These are phyloP conservation scores for Ascidia mentula DNA, from an alignment of 23 tunicate genomes.

Conservation along the genomic window DNA sequence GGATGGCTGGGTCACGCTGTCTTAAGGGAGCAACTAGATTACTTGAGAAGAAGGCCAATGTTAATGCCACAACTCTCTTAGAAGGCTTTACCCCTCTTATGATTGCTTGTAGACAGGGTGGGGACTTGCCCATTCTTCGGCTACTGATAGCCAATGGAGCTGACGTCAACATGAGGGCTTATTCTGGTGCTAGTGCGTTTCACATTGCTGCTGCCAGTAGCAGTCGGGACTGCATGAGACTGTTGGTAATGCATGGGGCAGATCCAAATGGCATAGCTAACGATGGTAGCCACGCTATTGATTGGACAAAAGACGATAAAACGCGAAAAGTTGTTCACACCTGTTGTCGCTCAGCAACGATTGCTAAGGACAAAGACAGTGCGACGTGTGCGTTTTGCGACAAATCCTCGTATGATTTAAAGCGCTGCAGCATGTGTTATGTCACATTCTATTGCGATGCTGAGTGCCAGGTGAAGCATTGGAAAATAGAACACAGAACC, in stretches of 20 bases:
- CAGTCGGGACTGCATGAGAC: conserved; percentile 31
- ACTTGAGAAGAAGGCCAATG: conserved; percentile 7
- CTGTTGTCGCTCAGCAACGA: conserved; percentile 7
- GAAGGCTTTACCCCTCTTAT: conserved; percentile 42
- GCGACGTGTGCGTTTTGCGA: conserved; percentile 21
- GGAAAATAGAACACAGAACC: conserved; percentile 1
- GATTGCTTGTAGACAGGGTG: conserved; percentile 37
- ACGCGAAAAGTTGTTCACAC: conserved; percentile 16
- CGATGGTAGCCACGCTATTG: conserved; percentile 20
- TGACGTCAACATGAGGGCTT: neutral
- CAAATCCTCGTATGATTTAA: neutral
- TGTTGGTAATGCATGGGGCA: conserved; percentile 22
- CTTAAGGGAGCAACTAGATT: neutral
- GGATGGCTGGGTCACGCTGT: conserved; percentile 27
- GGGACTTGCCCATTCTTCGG: neutral
- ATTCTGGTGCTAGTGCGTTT: conserved; percentile 26
- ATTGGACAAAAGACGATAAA: conserved; percentile 24
- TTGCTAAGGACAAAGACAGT: conserved; percentile 12
- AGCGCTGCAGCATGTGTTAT: conserved; percentile 36
- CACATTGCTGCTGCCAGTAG: conserved; percentile 41
- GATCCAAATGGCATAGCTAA: conserved; percentile 6
- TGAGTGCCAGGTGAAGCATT: conserved; percentile 18
- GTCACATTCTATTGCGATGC: conserved; percentile 18
- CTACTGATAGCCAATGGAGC: conserved; percentile 11
- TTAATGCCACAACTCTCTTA: neutral